These are phyloP conservation scores for Taenaris catops DNA, from an alignment of 2,888 invertebrate species.

Conservation along the genomic window DNA sequence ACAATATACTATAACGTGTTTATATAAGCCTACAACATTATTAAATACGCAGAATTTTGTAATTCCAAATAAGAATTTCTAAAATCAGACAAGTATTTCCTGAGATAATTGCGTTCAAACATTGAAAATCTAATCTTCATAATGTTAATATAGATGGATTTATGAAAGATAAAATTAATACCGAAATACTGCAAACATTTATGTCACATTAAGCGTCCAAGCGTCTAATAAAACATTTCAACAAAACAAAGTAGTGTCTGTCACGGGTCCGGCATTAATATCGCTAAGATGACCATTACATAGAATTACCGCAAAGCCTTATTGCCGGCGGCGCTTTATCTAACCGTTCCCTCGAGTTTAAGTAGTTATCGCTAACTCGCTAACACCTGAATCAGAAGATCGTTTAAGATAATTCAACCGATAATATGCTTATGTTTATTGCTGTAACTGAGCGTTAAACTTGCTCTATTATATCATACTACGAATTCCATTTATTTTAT, in stretches of 20 bases:
- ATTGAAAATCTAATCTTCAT: too few species aligned
- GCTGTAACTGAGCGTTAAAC: too few species aligned
- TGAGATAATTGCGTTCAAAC: too few species aligned
- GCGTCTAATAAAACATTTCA: background rate
- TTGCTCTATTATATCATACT: too few species aligned
- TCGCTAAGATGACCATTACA: conserved; percentile 42
- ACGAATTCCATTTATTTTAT: background rate
- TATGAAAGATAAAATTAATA: too few species aligned
- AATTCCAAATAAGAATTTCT: too few species aligned
- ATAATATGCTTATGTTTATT: background rate
- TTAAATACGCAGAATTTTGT: too few species aligned
- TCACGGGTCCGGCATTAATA: conserved; percentile 46
- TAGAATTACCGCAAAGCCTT: conserved; percentile 37
- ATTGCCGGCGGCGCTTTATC: conserved; percentile 34
- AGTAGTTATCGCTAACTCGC: conserved; percentile 23
- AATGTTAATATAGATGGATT: too few species aligned
- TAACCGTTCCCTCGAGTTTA: conserved; percentile 29
- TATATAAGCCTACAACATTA: too few species aligned
- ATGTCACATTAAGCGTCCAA: background rate
- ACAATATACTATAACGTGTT: too few species aligned
- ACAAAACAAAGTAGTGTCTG: conserved; percentile 15
- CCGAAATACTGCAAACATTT: background rate
- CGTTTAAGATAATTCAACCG: conserved; percentile 1
- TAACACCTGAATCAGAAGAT: conserved; percentile 21
- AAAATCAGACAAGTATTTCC: too few species aligned